A percentile compares a stretch with the other conserved stretches of the same genome.
Conservation (phyloP, 2,113 vertebrate species). For the Aphyosemion australe region DNA sequence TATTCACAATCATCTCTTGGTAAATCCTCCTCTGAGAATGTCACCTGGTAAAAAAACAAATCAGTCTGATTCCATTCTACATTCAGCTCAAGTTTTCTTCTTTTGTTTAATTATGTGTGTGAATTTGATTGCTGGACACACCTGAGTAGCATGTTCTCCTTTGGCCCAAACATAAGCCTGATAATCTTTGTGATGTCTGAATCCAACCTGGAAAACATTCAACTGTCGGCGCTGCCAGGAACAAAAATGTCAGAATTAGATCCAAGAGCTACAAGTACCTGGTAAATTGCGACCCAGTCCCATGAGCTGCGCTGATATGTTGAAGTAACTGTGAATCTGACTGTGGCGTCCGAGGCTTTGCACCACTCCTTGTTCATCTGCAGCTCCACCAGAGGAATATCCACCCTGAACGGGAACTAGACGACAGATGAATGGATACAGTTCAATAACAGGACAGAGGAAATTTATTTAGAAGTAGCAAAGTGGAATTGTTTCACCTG, state of each 20-base stretch:
- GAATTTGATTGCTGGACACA: conserved; percentile 20
- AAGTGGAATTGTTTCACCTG: conserved; percentile 81
- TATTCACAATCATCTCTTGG: conserved; percentile 93
- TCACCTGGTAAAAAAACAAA: conserved; percentile 77
- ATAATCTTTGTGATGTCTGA: conserved; percentile 95
- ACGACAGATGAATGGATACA: not conserved
- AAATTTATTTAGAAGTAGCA: not conserved
- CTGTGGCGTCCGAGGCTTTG: conserved; percentile 86
- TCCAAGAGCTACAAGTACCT: conserved; percentile 71
- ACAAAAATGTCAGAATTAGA: no score
- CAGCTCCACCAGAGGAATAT: conserved; percentile 85
- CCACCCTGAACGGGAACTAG: conserved; percentile 90
- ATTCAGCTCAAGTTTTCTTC: not conserved
- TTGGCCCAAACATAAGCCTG: conserved; percentile 93
- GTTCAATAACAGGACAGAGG: not conserved
- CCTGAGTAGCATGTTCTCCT: conserved; percentile 77
- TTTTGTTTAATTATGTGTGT: not conserved
- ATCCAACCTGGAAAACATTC: conserved; percentile 83
- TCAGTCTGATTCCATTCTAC: not conserved
- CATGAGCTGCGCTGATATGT: conserved; percentile 92
- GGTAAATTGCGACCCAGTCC: conserved; percentile 98
- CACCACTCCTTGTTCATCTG: conserved; percentile 90
- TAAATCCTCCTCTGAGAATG: conserved; percentile 90
- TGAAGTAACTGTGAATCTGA: conserved; percentile 83
- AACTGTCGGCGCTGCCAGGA: not conserved